phyloP scores from a whole-genome alignment of 2,113 vertebrate genomes.

The Prionailurus bengalensis region DNA sequence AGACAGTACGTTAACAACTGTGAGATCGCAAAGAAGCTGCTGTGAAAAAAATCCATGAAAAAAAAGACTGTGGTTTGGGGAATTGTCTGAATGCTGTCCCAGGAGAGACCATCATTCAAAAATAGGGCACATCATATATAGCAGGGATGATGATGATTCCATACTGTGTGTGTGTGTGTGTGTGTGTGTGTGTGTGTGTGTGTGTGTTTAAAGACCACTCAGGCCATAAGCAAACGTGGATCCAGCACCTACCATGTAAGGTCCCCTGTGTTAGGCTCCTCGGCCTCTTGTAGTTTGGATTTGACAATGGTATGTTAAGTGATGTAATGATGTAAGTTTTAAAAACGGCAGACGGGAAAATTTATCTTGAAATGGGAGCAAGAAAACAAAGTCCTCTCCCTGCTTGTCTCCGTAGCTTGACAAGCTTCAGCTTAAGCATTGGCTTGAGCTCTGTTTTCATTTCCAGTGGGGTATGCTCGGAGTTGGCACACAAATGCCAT shows the following conservation, averaged over 20 bases:
- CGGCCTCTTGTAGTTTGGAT: background rate
- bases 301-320: background rate
- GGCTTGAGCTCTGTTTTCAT: conserved; percentile 83
- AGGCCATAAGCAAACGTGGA: background rate
- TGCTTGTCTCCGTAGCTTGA: conserved; percentile 39
- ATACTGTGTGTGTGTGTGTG: no score
- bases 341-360: conserved; percentile 10
- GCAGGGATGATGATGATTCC: background rate
- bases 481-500: conserved; percentile 79
- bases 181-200: no score
- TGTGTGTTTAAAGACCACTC: background rate
- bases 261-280: background rate
- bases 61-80: background rate
- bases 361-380: conserved; percentile 58
- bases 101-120: background rate
- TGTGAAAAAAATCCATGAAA: background rate
- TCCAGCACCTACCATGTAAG: background rate
- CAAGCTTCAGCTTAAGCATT: conserved; percentile 69
- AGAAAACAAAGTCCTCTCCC: conserved; percentile 63
- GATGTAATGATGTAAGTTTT: background rate
- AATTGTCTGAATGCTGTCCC: background rate
- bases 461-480: conserved; percentile 81
- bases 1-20: background rate
- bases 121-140: background rate
- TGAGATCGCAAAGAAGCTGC: background rate